These are phyloP conservation scores for Harpalus rubripes DNA, from an alignment of 2,888 invertebrate genomes.

Conservation along the genomic window DNA sequence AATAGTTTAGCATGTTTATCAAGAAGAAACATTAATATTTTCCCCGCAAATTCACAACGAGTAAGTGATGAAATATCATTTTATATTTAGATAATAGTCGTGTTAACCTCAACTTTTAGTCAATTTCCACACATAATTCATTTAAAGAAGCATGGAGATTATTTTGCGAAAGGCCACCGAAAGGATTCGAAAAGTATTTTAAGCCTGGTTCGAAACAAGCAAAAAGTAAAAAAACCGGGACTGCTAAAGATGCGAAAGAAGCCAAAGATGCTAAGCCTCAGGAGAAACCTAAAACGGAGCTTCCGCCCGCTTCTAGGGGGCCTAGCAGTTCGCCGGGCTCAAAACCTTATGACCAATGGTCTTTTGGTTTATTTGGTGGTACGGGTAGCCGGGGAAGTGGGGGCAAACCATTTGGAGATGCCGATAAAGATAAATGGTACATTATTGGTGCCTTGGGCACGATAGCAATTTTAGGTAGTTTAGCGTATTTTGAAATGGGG, in stretches of 20 bases:
- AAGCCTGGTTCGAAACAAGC: constrained; percentile 81
- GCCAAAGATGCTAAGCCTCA: constrained; percentile 73
- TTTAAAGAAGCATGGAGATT: constrained; percentile 81
- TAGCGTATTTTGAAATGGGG: constrained; percentile 89
- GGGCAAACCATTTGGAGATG: constrained; percentile 83
- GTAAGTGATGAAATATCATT: constrained; percentile 71
- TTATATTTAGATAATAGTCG: constrained; percentile 56
- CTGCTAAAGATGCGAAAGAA: constrained; percentile 77
- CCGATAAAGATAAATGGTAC: constrained; percentile 89
- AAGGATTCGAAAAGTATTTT: constrained; percentile 96
- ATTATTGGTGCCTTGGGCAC: constrained; percentile 87
- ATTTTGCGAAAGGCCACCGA: constrained; percentile 90
- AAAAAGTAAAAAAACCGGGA: constrained; percentile 71
- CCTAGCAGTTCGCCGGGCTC: constrained; percentile 71
- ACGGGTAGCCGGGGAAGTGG: constrained; percentile 79
- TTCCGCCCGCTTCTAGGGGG: constrained; percentile 72
- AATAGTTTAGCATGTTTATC: constrained; percentile 80
- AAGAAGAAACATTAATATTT: constrained; percentile 74
- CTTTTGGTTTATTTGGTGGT: constrained; percentile 79
- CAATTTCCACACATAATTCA: constrained; percentile 80
- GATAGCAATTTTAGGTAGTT: constrained; percentile 84
- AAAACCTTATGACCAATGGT: constrained; percentile 78
- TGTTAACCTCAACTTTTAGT: constrained; percentile 75
- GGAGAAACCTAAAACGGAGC: constrained; percentile 75
- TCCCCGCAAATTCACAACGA: constrained; percentile 73